Conservation (phyloP, 2,888 invertebrate species). For the Endomychus coccineus region DNA sequence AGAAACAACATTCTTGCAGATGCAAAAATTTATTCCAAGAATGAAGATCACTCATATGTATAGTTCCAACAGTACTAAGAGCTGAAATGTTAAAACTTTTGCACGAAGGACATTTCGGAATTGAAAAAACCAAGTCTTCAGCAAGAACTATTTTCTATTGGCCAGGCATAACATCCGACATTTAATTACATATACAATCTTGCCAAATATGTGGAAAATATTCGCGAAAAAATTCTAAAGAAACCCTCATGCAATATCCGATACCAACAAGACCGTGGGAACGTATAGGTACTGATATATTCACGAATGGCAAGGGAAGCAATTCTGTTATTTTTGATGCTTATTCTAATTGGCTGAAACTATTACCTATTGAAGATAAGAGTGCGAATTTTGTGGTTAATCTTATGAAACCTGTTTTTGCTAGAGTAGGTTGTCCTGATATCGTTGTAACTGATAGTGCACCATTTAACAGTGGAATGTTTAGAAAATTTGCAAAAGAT, state of each 20-base stretch:
- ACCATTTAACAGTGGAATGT: no score
- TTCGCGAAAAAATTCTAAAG: slow-evolving; percentile 4
- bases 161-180: slow-evolving; percentile 9
- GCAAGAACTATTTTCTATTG: slow-evolving; percentile 9
- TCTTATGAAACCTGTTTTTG: no score
- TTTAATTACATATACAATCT: slow-evolving; percentile 3
- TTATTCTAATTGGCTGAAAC: slow-evolving; percentile 18
- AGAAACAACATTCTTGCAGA: no score
- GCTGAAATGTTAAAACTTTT: no score
- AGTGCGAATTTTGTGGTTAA: no score
- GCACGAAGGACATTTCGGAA: slow-evolving; percentile 9
- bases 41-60: no score
- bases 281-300: slow-evolving; percentile 10
- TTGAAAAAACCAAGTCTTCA: slow-evolving; percentile 8
- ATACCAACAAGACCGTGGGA: slow-evolving; percentile 10
- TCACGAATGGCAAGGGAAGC: slow-evolving; percentile 15
- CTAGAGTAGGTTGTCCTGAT: no score
- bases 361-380: no score
- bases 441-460: no score
- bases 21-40: no score
- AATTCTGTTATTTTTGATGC: slow-evolving; percentile 19
- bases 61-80: no score
- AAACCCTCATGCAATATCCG: slow-evolving; percentile 8
- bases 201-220: slow-evolving; percentile 13
- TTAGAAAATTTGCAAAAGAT: no score